Evolutionary conservation across 2,888 invertebrate species (phyloP).

Genomic region (Orgyia antiqua): DNA sequence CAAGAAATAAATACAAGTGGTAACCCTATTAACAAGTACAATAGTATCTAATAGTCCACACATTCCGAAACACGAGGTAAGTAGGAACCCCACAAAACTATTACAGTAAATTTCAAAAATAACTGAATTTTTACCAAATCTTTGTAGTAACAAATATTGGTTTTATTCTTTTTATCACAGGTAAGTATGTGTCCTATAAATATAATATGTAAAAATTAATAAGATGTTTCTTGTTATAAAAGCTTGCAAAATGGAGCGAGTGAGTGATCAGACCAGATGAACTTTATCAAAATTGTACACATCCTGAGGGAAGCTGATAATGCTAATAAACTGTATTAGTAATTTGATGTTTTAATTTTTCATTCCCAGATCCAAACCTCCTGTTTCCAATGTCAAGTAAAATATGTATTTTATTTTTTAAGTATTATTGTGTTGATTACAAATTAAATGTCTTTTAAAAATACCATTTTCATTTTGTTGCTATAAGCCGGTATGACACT

Average conservation of each 20-base stretch:
- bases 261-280: slow-evolving; percentile 54
- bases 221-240: slow-evolving; percentile 59
- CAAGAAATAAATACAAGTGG: too few relatives aligned
- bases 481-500: too few relatives aligned
- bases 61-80: slow-evolving; percentile 43
- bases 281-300: slow-evolving; percentile 37
- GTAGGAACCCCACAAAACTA: too few relatives aligned
- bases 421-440: slow-evolving; percentile 11
- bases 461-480: not conserved
- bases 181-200: slow-evolving; percentile 34
- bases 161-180: too few relatives aligned
- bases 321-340: slow-evolving; percentile 58
- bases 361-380: slow-evolving; percentile 67
- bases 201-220: slow-evolving; percentile 32
- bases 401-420: slow-evolving; percentile 15
- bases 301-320: slow-evolving; percentile 25
- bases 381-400: slow-evolving; percentile 42
- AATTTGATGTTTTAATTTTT: slow-evolving; percentile 41
- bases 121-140: too few relatives aligned
- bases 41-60: too few relatives aligned
- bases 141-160: too few relatives aligned
- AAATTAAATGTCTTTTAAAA: slow-evolving; percentile 1
- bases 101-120: too few relatives aligned
- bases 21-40: too few relatives aligned
- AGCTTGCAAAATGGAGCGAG: slow-evolving; percentile 71